Conservation (phyloP, 2,113 vertebrate species). For the Chitala chitala region DNA sequence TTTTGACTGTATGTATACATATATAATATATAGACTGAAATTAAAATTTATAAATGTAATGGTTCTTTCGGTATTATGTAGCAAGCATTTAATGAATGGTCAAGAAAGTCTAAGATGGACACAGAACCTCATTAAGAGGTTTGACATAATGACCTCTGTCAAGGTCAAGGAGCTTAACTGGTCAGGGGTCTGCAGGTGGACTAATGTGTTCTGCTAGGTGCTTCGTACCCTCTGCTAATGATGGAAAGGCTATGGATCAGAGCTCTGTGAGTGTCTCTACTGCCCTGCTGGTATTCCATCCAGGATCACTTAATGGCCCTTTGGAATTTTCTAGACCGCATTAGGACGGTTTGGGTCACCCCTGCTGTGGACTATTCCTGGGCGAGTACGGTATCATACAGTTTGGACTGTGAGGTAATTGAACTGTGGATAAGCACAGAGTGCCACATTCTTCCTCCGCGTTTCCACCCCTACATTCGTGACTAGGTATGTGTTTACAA, state of each 20-base stretch:
- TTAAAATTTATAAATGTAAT: no score
- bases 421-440: slow-evolving; percentile 30
- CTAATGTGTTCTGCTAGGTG: slow-evolving; percentile 40
- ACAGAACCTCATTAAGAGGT: slow-evolving; percentile 28
- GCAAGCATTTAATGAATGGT: no score
- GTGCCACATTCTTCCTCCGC: slow-evolving; percentile 12
- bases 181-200: slow-evolving; percentile 34
- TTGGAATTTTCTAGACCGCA: not conserved
- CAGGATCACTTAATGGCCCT: slow-evolving; percentile 33
- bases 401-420: slow-evolving; percentile 33
- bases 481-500: slow-evolving; percentile 29
- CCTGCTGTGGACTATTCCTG: not conserved
- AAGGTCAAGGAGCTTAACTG: slow-evolving; percentile 23
- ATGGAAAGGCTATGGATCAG: slow-evolving; percentile 37
- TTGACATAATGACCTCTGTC: slow-evolving; percentile 26
- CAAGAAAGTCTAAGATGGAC: not conserved
- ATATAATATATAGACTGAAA: no score
- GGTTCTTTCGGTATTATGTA: no score
- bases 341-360: slow-evolving; percentile 12
- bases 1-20: no score
- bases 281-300: slow-evolving; percentile 32
- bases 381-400: slow-evolving; percentile 25
- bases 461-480: slow-evolving; percentile 6
- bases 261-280: slow-evolving; percentile 29
- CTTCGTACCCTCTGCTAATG: slow-evolving; percentile 34